These are phyloP conservation scores for Psephotus haematonotus DNA, from an alignment of 2,113 vertebrate species.

Conservation along the genomic window DNA sequence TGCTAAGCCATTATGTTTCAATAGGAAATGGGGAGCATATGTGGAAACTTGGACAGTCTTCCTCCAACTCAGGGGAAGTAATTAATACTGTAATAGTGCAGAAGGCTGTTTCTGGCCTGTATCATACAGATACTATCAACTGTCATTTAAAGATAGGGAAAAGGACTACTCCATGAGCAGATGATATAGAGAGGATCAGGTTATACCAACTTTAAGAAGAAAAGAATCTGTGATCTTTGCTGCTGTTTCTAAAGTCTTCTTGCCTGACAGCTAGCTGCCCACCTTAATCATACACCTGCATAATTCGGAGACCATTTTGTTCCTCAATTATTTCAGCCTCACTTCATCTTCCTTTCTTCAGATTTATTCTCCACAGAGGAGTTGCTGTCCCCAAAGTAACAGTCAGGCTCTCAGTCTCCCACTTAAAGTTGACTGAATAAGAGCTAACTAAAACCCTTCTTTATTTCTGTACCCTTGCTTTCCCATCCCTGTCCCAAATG, in stretches of 20 bases:
- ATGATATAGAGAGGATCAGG: background rate
- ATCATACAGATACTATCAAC: background rate
- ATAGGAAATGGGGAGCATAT: background rate
- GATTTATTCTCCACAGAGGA: background rate
- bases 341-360: background rate
- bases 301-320: background rate
- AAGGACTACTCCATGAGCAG: background rate
- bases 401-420: background rate
- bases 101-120: background rate
- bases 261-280: background rate
- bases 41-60: background rate
- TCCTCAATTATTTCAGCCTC: background rate
- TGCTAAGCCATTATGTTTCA: background rate
- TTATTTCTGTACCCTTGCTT: background rate
- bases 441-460: background rate
- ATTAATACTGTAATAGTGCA: background rate
- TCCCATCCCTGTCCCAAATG: background rate
- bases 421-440: background rate
- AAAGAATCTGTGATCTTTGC: background rate
- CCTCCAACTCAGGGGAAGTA: background rate
- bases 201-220: background rate
- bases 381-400: background rate
- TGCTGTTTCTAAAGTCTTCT: background rate
- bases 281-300: background rate
- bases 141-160: background rate